Evolutionary conservation across 2,113 vertebrate species (phyloP).

Genomic region (Rhinolophus sinicus): DNA sequence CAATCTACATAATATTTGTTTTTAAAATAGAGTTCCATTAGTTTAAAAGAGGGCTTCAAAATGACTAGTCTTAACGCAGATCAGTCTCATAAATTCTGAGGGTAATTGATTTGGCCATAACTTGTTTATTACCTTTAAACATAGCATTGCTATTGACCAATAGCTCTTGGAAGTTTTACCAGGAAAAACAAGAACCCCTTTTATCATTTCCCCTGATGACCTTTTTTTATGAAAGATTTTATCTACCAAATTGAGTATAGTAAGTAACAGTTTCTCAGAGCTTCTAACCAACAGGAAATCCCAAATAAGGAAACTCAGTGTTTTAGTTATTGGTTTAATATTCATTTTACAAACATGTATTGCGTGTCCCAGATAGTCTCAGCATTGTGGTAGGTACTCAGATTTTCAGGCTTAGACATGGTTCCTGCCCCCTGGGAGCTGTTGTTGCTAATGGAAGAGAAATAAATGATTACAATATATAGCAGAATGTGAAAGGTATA

Average conservation of each 20-base stretch:
- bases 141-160: background rate
- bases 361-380: background rate
- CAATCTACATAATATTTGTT: background rate
- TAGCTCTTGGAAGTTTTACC: background rate
- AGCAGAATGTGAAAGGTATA: background rate
- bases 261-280: conserved; percentile 9
- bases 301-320: background rate
- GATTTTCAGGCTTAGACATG: background rate
- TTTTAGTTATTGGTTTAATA: conserved; percentile 2
- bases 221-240: conserved; percentile 31
- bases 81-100: background rate
- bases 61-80: background rate
- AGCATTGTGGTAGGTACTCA: background rate
- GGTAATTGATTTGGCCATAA: background rate
- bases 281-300: background rate
- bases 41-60: background rate
- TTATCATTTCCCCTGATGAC: background rate
- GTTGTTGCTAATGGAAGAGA: background rate
- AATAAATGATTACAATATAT: background rate
- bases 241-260: background rate
- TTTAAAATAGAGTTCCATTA: background rate
- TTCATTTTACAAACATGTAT: background rate
- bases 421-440: background rate
- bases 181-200: background rate
- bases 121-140: background rate